phyloP scores from a whole-genome alignment of 2,888 invertebrate genomes.

The Falcaria lacertinaria region DNA sequence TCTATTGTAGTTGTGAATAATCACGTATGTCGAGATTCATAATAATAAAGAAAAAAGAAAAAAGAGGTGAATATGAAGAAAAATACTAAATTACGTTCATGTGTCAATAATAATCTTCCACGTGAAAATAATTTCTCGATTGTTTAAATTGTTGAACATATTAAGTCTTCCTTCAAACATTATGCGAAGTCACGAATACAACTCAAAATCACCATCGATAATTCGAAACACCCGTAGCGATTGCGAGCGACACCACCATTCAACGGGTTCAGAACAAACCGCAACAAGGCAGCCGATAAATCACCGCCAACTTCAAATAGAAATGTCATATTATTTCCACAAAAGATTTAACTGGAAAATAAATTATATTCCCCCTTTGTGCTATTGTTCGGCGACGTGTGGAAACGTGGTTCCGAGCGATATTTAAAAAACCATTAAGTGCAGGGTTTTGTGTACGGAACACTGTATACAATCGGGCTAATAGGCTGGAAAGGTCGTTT shows the following conservation, averaged over 20 bases:
- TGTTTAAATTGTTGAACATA: no score
- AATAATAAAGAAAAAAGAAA: no score
- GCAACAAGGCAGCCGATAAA: slow-evolving; percentile 73
- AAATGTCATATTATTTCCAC: slow-evolving; percentile 81
- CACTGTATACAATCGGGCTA: slow-evolving; percentile 27
- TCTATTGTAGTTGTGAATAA: no score
- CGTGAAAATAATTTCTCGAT: no score
- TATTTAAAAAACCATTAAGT: slow-evolving; percentile 79
- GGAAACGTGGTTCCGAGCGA: slow-evolving; percentile 65
- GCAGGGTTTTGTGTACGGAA: slow-evolving; percentile 66
- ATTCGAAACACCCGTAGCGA: slow-evolving; percentile 36
- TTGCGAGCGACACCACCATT: slow-evolving; percentile 51
- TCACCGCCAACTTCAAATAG: slow-evolving; percentile 79
- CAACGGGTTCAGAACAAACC: slow-evolving; percentile 47
- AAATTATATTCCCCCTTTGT: slow-evolving; percentile 75
- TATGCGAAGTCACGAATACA: slow-evolving; percentile 12
- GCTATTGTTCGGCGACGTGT: slow-evolving; percentile 74
- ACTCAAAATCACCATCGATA: slow-evolving; percentile 28
- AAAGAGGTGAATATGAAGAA: no score
- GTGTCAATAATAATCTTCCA: no score
- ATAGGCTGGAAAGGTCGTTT: slow-evolving; percentile 21
- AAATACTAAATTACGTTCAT: no score
- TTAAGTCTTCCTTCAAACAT: no score
- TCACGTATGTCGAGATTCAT: no score
- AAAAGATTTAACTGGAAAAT: slow-evolving; percentile 81